These are phyloP conservation scores for Sitta europaea DNA, from an alignment of 2,113 vertebrate species.

Conservation along the genomic window DNA sequence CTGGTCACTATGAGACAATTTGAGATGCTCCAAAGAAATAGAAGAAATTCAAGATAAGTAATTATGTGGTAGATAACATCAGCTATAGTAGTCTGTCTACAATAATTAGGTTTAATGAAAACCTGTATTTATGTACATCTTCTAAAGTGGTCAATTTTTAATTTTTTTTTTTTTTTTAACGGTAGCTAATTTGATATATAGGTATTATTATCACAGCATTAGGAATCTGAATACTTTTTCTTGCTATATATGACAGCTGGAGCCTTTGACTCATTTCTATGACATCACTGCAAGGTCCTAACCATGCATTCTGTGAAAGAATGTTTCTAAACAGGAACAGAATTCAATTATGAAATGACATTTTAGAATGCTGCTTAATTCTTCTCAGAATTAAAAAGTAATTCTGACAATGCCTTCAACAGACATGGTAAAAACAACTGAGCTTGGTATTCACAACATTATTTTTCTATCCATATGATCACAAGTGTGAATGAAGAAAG, in stretches of 20 bases:
- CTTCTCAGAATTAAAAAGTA: not conserved
- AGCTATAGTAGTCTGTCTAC: not conserved
- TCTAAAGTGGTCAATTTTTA: not conserved
- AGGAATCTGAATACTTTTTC: not conserved
- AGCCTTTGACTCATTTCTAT: not conserved
- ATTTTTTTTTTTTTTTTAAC: not conserved
- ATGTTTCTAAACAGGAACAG: not conserved
- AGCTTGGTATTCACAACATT: not conserved
- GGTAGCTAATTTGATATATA: not conserved
- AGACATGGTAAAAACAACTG: not conserved
- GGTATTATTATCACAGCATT: not conserved
- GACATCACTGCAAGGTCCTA: fast-evolving
- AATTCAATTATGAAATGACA: not conserved
- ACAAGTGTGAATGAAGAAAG: not conserved
- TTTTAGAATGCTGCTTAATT: not conserved
- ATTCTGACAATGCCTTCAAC: not conserved
- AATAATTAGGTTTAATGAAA: not conserved
- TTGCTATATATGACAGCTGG: not conserved
- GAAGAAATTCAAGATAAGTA: not conserved
- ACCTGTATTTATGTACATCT: not conserved
- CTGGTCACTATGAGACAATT: not conserved
- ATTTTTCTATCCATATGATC: not conserved
- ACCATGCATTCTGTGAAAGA: not conserved
- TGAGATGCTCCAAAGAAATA: not conserved
- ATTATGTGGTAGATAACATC: not conserved